These are phyloP conservation scores for Amphipoea lucens DNA, from an alignment of 2,888 invertebrate species.

Conservation along the genomic window DNA sequence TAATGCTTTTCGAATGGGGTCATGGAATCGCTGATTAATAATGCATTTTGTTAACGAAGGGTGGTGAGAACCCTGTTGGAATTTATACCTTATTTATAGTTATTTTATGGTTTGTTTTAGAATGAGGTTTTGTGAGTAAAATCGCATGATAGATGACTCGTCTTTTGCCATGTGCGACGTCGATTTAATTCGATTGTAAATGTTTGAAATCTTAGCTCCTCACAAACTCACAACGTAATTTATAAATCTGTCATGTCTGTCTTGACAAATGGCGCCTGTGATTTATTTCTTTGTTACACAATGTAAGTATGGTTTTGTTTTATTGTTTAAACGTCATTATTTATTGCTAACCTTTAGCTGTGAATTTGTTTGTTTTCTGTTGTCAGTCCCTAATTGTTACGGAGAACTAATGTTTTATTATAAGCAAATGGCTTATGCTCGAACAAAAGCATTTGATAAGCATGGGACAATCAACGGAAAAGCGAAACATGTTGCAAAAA, in stretches of 20 bases:
- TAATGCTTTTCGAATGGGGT: constrained; percentile 87
- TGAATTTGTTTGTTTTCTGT: constrained; percentile 24
- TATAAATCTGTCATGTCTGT: constrained; percentile 60
- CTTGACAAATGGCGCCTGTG: constrained; percentile 61
- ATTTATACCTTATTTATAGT: constrained; percentile 52
- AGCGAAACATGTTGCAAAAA: too few relatives aligned
- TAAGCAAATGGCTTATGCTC: background rate
- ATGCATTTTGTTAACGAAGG: constrained; percentile 80
- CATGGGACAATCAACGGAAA: background rate
- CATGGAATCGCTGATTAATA: constrained; percentile 85
- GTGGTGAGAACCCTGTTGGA: constrained; percentile 46
- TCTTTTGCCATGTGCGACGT: constrained; percentile 78
- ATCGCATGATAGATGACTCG: constrained; percentile 80
- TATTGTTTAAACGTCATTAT: constrained; percentile 51
- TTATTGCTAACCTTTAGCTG: constrained; percentile 55
- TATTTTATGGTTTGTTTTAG: constrained; percentile 37
- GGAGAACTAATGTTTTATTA: constrained; percentile 17
- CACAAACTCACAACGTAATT: constrained; percentile 59
- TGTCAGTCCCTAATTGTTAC: constrained; percentile 33
- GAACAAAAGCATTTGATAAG: background rate
- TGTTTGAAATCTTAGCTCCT: constrained; percentile 74
- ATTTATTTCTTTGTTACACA: constrained; percentile 59
- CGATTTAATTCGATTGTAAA: constrained; percentile 78
- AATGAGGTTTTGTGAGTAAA: constrained; percentile 50
- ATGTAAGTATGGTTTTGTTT: constrained; percentile 42